phyloP scores from a whole-genome alignment of 2,113 vertebrate species.

The Psephotus haematonotus region DNA sequence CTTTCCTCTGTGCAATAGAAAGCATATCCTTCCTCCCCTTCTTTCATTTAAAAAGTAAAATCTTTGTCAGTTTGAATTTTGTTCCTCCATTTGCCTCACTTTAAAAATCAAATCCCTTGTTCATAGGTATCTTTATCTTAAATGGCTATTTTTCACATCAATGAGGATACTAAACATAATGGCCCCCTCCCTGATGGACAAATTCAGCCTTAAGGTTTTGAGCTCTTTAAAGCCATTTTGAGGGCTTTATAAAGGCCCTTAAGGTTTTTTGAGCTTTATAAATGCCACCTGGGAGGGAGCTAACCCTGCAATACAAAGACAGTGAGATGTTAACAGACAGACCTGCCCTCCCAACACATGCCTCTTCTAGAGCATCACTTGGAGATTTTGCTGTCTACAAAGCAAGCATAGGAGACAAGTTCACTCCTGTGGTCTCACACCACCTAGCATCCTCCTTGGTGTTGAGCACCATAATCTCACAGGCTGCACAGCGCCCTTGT shows the following conservation, averaged over 20 bases:
- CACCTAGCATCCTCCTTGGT: background rate
- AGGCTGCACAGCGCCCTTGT: background rate
- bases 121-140: background rate
- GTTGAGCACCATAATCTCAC: background rate
- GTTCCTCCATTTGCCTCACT: background rate
- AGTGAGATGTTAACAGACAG: background rate
- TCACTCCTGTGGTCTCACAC: background rate
- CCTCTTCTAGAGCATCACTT: background rate
- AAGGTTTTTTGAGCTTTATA: background rate
- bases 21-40: background rate
- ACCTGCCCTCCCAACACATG: background rate
- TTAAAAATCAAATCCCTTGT: background rate
- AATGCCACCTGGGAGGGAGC: background rate
- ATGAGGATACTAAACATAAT: background rate
- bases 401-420: background rate
- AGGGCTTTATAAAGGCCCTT: background rate
- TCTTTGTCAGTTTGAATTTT: background rate
- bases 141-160: background rate
- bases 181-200: fast-evolving
- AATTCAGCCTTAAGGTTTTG: background rate
- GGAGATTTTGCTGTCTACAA: background rate
- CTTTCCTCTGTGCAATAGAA: background rate
- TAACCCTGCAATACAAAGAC: background rate
- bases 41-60: background rate
- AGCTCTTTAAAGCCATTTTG: background rate